Base-by-base conservation (phyloP, 1,140 invertebrate species). In the Aphelinus certus region DNA sequence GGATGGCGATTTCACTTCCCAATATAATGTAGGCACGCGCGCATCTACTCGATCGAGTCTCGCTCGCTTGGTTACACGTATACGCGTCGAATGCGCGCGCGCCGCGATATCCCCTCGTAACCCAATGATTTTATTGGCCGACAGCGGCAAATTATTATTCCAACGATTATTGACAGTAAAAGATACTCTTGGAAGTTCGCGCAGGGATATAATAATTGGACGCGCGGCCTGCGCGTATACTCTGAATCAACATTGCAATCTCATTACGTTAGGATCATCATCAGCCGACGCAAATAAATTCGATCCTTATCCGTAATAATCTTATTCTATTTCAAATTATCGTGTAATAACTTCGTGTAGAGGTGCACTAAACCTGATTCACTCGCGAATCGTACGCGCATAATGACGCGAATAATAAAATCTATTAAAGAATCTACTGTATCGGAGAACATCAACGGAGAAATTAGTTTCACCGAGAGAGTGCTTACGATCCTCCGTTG, bases 121-220 rank as follows among this genome's bases (percentile, higher is more conserved):
- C 68, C 61, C 74, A 71, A 66, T 75, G 67, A 71, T 66, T 75
- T 75, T 75, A 75, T 70, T 70, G 51, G 73, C 9, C 45, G 46
- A 48, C 1, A 42, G 57, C 71, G 48, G 64, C 42, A 62, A 68
- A 73, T 67, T 66, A 73, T 68, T 62, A 55, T 74, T 74, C 72
- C 57, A 47, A 75, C 65, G 45, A 70, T 73, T 64, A 69, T 73
- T 69, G 66, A 66, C 66, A 72, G 55, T 69, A 73, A 71, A 76
- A 68, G 68, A 68, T 67, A 76, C 67, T 67, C 68, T 60, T 56
- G 69, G 69, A 76, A 76, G 68, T 76, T 0, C 26, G 26, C 26
- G 26, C 26, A 26, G 26, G 26, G 57, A 47, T 51, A 71, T 66
- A 71, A 67, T 71, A 74, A 74, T 74, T 74, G 68, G 61, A 55